These are phyloP conservation scores for Dipodomys stephensi DNA, from an alignment of 2,113 vertebrate species.

Conservation along the genomic window DNA sequence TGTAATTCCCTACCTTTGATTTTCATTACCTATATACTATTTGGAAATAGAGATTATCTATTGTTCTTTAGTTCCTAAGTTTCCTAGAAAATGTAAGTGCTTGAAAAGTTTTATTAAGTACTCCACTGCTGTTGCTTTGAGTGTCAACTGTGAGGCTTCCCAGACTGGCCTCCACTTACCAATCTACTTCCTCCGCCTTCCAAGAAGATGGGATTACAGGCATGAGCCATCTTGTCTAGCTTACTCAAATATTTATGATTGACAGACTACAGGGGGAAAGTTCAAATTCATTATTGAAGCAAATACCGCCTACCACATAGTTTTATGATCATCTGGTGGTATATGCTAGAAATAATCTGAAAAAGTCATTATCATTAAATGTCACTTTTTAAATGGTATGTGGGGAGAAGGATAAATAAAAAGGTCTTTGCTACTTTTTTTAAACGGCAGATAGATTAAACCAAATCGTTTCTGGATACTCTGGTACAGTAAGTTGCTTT, in stretches of 20 bases:
- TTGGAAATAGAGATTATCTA: not conserved
- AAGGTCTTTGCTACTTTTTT: slow-evolving; percentile 6
- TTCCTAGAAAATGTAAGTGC: not conserved
- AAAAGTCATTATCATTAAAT: slow-evolving; percentile 49
- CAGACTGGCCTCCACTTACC: not conserved
- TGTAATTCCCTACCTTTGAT: not conserved
- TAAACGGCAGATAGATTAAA: not conserved
- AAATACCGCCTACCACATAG: not conserved
- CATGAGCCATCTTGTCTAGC: too few relatives aligned
- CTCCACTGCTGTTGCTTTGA: not conserved
- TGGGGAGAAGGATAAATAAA: slow-evolving; percentile 5
- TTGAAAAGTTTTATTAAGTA: not conserved
- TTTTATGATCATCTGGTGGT: slow-evolving; percentile 39
- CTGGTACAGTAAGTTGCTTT: not conserved
- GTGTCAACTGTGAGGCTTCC: too few relatives aligned
- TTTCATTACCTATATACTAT: not conserved
- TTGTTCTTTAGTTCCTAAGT: not conserved
- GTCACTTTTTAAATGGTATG: slow-evolving; percentile 33
- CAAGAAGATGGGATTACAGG: not conserved
- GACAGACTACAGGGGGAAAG: slow-evolving; percentile 17
- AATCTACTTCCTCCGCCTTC: not conserved
- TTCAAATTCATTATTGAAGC: slow-evolving; percentile 57
- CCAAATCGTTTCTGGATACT: not conserved
- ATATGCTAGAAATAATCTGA: not conserved
- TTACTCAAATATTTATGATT: not conserved